Percentiles rank a stretch among this genome's conserved stretches.
Conservation (phyloP, 1,140 invertebrate genomes). For the Riptortus pedestris region DNA sequence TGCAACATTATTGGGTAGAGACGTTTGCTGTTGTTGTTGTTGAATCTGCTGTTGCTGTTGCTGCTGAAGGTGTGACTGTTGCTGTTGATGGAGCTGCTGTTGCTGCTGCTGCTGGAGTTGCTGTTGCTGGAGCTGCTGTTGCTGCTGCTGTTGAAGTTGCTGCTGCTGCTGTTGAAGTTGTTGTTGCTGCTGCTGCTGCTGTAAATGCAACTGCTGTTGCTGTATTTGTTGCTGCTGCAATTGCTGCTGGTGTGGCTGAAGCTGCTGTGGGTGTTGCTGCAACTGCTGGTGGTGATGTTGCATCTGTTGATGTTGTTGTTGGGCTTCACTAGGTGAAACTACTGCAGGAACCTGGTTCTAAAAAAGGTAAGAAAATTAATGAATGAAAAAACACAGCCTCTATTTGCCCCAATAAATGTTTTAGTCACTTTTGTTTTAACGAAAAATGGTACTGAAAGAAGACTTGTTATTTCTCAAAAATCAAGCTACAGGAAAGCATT, state of each 20-base stretch:
- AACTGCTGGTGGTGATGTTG: not conserved
- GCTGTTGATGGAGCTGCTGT: not conserved
- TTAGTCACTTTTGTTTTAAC: too few relatives aligned
- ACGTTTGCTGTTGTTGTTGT: not conserved
- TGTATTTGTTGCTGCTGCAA: not conserved
- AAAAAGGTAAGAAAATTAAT: too few relatives aligned
- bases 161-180: not conserved
- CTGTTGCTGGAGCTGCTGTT: not conserved
- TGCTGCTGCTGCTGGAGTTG: slow-evolving; percentile 3
- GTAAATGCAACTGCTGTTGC: not conserved
- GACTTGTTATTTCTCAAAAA: too few relatives aligned
- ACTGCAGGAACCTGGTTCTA: too few relatives aligned
- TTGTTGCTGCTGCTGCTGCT: not conserved
- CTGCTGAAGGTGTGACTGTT: not conserved
- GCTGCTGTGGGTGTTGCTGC: not conserved
- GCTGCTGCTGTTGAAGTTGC: not conserved
- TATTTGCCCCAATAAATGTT: too few relatives aligned
- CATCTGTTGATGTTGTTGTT: not conserved
- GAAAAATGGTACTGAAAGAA: too few relatives aligned
- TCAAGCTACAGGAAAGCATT: too few relatives aligned
- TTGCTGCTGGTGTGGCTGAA: not conserved
- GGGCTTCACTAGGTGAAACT: not conserved
- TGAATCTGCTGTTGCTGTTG: not conserved
- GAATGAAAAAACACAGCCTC: too few relatives aligned
- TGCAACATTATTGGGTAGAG: slow-evolving; percentile 2